Percentiles rank a stretch among this genome's conserved stretches.
Evolutionary conservation across 2,797 vertebrate species (phyloP).

Genomic region (Silurus lanzhouensis): DNA sequence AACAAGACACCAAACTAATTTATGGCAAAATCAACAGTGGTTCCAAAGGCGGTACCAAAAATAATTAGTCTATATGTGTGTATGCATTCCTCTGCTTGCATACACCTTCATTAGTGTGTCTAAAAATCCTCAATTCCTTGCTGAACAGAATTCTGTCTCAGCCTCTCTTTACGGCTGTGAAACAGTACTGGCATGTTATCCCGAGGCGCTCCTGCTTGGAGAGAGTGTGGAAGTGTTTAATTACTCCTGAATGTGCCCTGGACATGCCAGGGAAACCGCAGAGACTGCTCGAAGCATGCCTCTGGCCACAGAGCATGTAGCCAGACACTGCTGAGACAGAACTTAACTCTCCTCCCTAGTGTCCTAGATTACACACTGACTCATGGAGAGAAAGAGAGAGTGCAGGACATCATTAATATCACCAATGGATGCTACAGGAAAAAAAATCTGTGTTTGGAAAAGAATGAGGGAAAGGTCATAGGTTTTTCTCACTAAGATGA

Average conservation of each 20-base stretch:
- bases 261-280: constrained; percentile 70
- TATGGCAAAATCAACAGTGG: neutral
- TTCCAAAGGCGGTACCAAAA: neutral
- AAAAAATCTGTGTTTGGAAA: constrained; percentile 28
- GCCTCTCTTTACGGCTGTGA: constrained; percentile 55
- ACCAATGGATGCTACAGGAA: constrained; percentile 19
- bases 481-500: constrained; percentile 15
- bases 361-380: constrained; percentile 48
- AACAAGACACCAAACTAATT: neutral
- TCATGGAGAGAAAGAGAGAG: constrained; percentile 26
- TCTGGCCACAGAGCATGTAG: constrained; percentile 48
- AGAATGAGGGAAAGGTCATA: neutral
- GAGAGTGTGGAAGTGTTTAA: constrained; percentile 74
- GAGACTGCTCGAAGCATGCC: constrained; percentile 55
- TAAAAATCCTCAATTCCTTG: constrained; percentile 11
- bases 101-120: constrained; percentile 2
- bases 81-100: neutral
- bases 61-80: neutral
- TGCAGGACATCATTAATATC: constrained; percentile 30
- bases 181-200: constrained; percentile 57
- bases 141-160: constrained; percentile 16
- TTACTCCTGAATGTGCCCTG: constrained; percentile 71
- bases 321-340: constrained; percentile 48
- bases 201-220: constrained; percentile 47
- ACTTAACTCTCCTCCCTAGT: constrained; percentile 36